These are phyloP conservation scores for Carassius carassius DNA, from an alignment of 2,113 vertebrate species.

Conservation along the genomic window DNA sequence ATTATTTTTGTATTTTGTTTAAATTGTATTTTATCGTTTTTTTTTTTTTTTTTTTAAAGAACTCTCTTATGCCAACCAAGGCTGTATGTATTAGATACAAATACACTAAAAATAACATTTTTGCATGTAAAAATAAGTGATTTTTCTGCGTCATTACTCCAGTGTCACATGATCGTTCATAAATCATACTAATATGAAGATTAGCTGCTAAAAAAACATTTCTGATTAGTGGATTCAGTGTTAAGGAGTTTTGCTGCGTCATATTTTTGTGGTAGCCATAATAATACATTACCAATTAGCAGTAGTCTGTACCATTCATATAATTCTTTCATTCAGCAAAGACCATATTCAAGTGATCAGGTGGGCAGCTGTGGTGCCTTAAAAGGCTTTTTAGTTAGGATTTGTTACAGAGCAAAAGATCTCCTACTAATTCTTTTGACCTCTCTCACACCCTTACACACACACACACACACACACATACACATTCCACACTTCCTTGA, in stretches of 20 bases:
- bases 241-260: neutral
- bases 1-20: neutral
- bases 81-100: too few relatives aligned
- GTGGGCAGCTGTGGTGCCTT: neutral
- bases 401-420: neutral
- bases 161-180: neutral
- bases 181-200: neutral
- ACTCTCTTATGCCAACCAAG: too few relatives aligned
- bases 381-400: neutral
- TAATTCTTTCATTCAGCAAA: neutral
- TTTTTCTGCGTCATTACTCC: neutral
- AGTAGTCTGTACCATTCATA: neutral
- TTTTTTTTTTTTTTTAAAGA: too few relatives aligned
- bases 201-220: neutral
- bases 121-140: too few relatives aligned
- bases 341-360: neutral
- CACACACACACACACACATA: neutral
- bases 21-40: too few relatives aligned
- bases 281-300: neutral
- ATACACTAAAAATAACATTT: too few relatives aligned
- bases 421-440: slow-evolving; percentile 15
- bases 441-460: neutral
- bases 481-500: too few relatives aligned
- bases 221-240: neutral
- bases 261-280: neutral